A percentile compares a stretch with the other conserved stretches of the same genome.
Evolutionary conservation across 2,888 invertebrate genomes (phyloP).

Genomic region (Amphiduros pacificus): DNA sequence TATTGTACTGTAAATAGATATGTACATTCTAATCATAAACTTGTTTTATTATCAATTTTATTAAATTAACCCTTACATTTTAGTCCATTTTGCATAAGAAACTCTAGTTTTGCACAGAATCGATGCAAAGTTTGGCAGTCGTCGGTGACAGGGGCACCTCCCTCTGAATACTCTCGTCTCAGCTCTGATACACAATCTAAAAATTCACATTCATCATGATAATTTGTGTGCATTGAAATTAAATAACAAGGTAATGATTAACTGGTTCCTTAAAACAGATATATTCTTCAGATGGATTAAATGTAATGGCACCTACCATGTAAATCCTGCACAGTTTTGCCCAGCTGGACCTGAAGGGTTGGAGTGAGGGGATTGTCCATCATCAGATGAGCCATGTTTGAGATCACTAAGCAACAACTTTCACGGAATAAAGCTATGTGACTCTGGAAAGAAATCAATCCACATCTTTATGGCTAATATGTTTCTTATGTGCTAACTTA

Average conservation of each 20-base stretch:
- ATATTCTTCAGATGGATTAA: not conserved
- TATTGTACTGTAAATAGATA: no score
- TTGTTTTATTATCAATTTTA: not conserved
- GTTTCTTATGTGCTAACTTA: no score
- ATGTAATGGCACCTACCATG: slow-evolving; percentile 4
- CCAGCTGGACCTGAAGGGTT: slow-evolving; percentile 10
- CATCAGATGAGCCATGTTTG: no score
- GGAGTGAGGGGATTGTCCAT: slow-evolving; percentile 11
- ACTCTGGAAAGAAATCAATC: no score
- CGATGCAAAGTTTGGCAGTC: slow-evolving; percentile 56
- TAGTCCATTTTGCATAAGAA: slow-evolving; percentile 54
- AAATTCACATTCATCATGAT: slow-evolving; percentile 16
- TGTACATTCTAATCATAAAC: not conserved
- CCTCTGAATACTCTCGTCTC: slow-evolving; percentile 46
- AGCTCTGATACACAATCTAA: slow-evolving; percentile 50
- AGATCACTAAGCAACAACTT: no score
- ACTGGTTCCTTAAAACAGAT: not conserved
- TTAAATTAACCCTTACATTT: slow-evolving; percentile 48
- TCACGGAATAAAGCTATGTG: no score
- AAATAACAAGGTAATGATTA: not conserved
- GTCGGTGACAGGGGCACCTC: slow-evolving; percentile 54
- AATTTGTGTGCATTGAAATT: not conserved
- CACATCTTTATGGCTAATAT: no score
- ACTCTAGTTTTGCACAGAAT: slow-evolving; percentile 60
- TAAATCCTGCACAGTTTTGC: slow-evolving; percentile 12